Conservation (phyloP, 2,888 invertebrate species). For the Nasonia oneida region DNA sequence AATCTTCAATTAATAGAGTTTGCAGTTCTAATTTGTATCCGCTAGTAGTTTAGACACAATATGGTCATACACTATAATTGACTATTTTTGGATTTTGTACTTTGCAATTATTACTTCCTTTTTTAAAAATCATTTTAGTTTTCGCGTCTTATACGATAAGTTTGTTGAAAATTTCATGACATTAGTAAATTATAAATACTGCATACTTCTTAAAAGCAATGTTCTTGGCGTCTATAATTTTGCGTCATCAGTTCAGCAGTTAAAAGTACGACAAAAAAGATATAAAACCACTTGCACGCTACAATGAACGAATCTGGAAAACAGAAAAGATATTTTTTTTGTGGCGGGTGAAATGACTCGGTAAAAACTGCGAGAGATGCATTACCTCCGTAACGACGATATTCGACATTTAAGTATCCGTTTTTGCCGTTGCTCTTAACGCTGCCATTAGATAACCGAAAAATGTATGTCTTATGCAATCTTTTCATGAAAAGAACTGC, state of each 20-base stretch:
- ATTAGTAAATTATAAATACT: neutral
- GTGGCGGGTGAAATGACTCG: slow-evolving; percentile 25
- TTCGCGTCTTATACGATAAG: neutral
- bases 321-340: neutral
- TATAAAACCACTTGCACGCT: neutral
- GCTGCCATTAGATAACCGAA: too few relatives aligned
- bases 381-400: slow-evolving; percentile 8
- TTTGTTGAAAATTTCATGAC: neutral
- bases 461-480: neutral
- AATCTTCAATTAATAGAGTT: too few relatives aligned
- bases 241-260: neutral
- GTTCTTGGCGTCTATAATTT: neutral
- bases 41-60: neutral
- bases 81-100: neutral
- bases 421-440: neutral
- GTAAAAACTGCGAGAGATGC: slow-evolving; percentile 12
- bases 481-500: too few relatives aligned
- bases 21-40: neutral
- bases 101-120: neutral
- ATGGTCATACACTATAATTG: neutral
- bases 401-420: neutral
- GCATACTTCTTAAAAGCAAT: neutral
- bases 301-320: neutral
- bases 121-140: neutral
- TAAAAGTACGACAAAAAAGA: neutral